phyloP scores from a whole-genome alignment of 2,888 invertebrate species.

The Clunio marinus region DNA sequence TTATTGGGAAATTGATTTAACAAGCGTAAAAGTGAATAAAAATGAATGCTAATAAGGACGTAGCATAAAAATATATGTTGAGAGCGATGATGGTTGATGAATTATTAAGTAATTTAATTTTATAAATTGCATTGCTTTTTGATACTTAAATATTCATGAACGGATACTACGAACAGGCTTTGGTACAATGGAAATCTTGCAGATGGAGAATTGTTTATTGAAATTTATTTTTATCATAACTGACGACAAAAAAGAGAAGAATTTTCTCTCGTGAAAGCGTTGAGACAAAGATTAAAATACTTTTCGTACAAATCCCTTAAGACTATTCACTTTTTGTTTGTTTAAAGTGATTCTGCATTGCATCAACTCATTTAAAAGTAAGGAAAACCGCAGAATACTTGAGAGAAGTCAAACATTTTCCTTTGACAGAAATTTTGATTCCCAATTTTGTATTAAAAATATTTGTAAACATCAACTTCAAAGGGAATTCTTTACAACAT shows the following conservation, averaged over 20 bases:
- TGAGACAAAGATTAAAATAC: too few relatives aligned
- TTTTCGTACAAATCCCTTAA: too few relatives aligned
- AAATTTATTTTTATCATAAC: background rate
- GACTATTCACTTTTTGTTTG: too few relatives aligned
- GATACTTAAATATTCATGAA: constrained; percentile 38
- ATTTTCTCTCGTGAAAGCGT: too few relatives aligned
- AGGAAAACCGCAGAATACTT: background rate
- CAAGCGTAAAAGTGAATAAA: too few relatives aligned
- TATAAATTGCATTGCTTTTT: constrained; percentile 38
- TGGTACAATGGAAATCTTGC: background rate
- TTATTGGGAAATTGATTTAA: background rate
- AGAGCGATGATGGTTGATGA: constrained; percentile 13
- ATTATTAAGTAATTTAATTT: constrained; percentile 39
- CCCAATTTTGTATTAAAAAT: too few relatives aligned
- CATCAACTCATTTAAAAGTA: background rate
- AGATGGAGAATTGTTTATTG: background rate
- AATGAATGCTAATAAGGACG: too few relatives aligned
- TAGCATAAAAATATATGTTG: too few relatives aligned
- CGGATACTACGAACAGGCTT: constrained; percentile 11
- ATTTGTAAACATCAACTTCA: too few relatives aligned
- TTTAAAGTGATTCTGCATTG: background rate
- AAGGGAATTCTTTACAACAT: constrained; percentile 33
- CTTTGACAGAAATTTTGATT: too few relatives aligned
- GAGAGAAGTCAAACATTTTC: too few relatives aligned
- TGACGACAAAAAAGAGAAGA: background rate